Conservation (phyloP, 2,113 vertebrate genomes). For the Galeopterus variegatus region DNA sequence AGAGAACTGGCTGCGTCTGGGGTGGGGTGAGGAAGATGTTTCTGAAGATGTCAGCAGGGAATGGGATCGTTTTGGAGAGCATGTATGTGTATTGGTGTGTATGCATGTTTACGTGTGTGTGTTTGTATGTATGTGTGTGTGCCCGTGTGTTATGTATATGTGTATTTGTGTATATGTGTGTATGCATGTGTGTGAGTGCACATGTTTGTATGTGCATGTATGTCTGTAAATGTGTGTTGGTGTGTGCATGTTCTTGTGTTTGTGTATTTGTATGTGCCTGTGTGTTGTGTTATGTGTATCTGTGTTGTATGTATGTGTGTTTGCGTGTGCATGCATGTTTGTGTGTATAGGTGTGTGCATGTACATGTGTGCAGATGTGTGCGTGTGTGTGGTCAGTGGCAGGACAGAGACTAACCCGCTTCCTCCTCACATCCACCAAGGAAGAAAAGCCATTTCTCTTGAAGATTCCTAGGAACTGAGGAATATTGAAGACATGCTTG, state of each 20-base stretch:
- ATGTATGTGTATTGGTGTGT: background rate
- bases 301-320: background rate
- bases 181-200: too few relatives aligned
- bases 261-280: accelerated
- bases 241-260: background rate
- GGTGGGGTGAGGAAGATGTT: too few relatives aligned
- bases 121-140: background rate
- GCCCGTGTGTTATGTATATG: background rate
- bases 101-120: background rate
- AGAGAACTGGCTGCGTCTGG: background rate
- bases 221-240: background rate
- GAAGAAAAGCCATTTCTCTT: background rate
- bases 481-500: background rate
- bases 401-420: background rate
- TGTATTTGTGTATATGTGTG: accelerated
- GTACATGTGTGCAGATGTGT: too few relatives aligned
- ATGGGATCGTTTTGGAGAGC: background rate
- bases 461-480: background rate
- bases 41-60: background rate
- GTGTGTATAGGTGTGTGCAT: background rate
- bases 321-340: background rate
- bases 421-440: background rate
- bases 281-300: background rate
- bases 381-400: too few relatives aligned
- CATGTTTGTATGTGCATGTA: background rate